Conservation (phyloP, 2,797 vertebrate genomes). For the Phyllotis vaccarum region DNA sequence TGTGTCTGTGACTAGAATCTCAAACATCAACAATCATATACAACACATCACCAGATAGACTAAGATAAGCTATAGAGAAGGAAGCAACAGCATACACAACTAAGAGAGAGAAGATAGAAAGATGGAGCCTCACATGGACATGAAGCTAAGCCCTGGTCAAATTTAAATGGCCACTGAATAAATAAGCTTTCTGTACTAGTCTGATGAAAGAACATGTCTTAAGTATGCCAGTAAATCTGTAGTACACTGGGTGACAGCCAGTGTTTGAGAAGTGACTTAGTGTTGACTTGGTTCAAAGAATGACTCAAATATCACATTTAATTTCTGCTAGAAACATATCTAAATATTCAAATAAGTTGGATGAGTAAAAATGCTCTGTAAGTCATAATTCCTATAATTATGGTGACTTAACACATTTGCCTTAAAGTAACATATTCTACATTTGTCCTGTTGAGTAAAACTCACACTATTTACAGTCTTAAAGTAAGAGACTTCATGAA, state of each 20-base stretch:
- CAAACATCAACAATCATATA: background rate
- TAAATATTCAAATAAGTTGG: slow-evolving; percentile 18
- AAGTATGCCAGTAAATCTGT: background rate
- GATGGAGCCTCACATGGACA: background rate
- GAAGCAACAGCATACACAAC: background rate
- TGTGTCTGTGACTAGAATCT: background rate
- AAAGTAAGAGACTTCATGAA: background rate
- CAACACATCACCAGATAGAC: background rate
- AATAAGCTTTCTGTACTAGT: background rate
- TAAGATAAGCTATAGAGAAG: background rate
- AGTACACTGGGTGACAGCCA: background rate
- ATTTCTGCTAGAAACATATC: slow-evolving; percentile 6
- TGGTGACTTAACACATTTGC: background rate
- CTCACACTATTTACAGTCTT: background rate
- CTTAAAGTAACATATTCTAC: background rate
- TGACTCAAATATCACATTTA: background rate
- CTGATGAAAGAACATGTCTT: background rate
- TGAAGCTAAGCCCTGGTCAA: background rate
- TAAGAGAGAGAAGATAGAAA: background rate
- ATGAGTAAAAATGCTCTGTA: background rate
- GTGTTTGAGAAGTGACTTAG: background rate
- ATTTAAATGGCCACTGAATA: background rate
- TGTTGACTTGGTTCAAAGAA: background rate
- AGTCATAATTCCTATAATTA: too few relatives aligned
- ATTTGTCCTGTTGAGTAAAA: background rate